Base-by-base conservation (phyloP, 30 jellyfish, hydroid and myxozoan species). In the Sanderia malayensis region DNA sequence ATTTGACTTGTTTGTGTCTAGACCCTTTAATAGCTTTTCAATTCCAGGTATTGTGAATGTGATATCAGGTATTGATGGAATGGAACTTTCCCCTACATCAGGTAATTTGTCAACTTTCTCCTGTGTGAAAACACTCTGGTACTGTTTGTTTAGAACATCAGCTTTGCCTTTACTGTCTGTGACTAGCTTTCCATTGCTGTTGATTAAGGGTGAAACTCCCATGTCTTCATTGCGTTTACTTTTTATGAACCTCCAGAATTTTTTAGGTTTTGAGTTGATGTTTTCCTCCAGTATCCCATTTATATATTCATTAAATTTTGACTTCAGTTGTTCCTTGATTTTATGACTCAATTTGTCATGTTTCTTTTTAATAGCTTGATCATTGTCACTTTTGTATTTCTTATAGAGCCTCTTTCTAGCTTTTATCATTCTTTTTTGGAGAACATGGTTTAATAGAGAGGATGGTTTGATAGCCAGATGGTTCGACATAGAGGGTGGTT, bases 191-290 rank as follows among this genome's bases (percentile, higher is more conserved):
- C 73, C 73, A 60, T 60, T 25, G 11, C 18, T 25, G 26, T 60
- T 60, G n/a, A n/a, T n/a, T 27, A 60, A 60, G 25, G 73, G 21
- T 26, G 66, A 34, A 34, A 33, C 80, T 33, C 67, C 80, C 80
- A 44, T 67, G 80, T 67, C 24, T 34, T 37, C 66, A 33, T 67
- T 67, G 67, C 80, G 80, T 58, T 67, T 67, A 32, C 67, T 67
- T 44, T 28, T 28, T 21, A 32, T 67, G 67, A 67, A 67, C 24
- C 44, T 34, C 80, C 80, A 67, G 23, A 67, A 67, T n/a, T 19
- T 18, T 67, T 34, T 67, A 34, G 0, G 76, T 17, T 32, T 32
- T 63, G 57, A 6, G 28, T 28, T 31, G 19, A 58, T 0, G 31
- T 32, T 25, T 8, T 25, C 19, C 26, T 13, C 72, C 15, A 41